Evolutionary conservation across 2,113 vertebrate species (phyloP).

Genomic region (Circaetus gallicus): DNA sequence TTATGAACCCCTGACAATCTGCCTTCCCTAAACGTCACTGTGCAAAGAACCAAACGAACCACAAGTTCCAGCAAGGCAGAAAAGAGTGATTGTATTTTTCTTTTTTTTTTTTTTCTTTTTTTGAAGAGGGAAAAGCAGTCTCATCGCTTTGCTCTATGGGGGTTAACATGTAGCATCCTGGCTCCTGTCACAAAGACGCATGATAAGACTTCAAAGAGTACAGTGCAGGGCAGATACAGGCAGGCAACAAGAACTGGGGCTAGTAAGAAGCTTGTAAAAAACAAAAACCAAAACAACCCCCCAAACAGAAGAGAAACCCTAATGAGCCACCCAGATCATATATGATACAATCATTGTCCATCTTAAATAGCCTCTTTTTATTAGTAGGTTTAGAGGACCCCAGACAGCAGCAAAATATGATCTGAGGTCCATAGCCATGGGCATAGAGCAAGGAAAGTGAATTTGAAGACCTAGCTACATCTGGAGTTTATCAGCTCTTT

Average conservation of each 20-base stretch:
- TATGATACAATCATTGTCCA: not conserved
- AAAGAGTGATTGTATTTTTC: not conserved
- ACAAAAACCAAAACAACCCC: not conserved
- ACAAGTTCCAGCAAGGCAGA: not conserved
- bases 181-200: constrained; percentile 58
- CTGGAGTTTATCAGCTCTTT: constrained; percentile 90
- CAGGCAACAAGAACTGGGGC: not conserved
- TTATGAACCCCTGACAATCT: not conserved
- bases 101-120: not conserved
- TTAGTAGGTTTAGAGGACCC: constrained; percentile 53
- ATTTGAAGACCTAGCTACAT: constrained; percentile 82
- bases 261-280: constrained; percentile 35
- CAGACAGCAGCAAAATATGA: constrained; percentile 67
- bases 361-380: constrained; percentile 52
- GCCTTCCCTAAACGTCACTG: not conserved
- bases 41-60: not conserved
- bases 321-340: not conserved
- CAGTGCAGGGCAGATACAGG: constrained; percentile 41
- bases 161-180: constrained; percentile 50
- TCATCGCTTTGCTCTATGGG: constrained; percentile 25
- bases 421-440: constrained; percentile 77
- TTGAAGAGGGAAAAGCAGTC: not conserved
- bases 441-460: constrained; percentile 79
- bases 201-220: constrained; percentile 67
- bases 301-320: not conserved